phyloP scores from a whole-genome alignment of 2,888 invertebrate species.

The Leucophora obtusa region DNA sequence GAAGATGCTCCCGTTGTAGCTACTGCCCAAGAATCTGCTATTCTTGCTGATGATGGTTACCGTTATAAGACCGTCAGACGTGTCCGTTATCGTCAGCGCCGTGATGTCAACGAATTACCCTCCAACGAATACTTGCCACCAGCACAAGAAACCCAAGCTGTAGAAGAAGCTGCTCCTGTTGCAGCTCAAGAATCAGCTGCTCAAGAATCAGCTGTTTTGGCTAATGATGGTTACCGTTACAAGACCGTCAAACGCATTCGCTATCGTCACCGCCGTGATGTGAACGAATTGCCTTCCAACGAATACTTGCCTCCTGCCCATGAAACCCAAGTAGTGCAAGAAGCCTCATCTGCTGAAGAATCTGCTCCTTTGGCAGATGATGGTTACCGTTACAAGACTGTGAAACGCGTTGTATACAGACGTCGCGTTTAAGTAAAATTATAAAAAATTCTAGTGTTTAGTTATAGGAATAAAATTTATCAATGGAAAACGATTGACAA shows the following conservation, averaged over 20 bases:
- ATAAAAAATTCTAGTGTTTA: neutral
- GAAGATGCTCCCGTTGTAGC: constrained; percentile 41
- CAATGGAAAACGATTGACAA: neutral
- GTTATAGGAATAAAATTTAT: neutral
- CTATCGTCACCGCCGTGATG: neutral
- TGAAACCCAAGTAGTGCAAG: constrained; percentile 54
- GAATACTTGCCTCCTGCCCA: constrained; percentile 60
- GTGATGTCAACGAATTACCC: constrained; percentile 62
- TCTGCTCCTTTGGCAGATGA: constrained; percentile 47
- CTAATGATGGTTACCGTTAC: constrained; percentile 58
- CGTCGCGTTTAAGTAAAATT: constrained; percentile 41
- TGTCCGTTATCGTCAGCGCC: constrained; percentile 53
- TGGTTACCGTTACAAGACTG: constrained; percentile 67
- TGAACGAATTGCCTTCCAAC: constrained; percentile 32
- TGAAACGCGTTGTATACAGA: constrained; percentile 50
- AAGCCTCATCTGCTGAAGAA: constrained; percentile 49
- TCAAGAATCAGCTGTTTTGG: constrained; percentile 38
- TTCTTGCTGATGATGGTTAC: constrained; percentile 62
- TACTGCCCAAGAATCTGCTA: constrained; percentile 52
- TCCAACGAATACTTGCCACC: constrained; percentile 55
- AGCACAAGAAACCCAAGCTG: constrained; percentile 37
- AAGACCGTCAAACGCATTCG: constrained; percentile 47
- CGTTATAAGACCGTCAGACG: constrained; percentile 64
- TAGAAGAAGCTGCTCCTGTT: constrained; percentile 37
- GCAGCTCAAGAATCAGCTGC: constrained; percentile 1